phyloP scores from a whole-genome alignment of 2,113 vertebrate genomes.

The Rhinolophus sinicus region DNA sequence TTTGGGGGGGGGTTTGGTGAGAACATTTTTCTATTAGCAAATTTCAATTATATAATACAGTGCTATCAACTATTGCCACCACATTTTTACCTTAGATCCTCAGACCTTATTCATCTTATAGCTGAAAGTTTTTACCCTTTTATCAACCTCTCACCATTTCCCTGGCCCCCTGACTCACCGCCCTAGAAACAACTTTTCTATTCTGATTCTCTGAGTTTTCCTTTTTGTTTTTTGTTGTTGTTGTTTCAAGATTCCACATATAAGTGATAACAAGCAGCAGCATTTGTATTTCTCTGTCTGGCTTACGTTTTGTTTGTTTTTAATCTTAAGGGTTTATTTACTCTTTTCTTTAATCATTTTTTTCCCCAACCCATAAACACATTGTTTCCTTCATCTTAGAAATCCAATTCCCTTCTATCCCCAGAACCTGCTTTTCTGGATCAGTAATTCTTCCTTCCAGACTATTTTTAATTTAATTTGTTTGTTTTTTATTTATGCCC shows the following conservation, averaged over 20 bases:
- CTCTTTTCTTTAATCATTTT: not conserved
- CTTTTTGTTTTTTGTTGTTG: not conserved
- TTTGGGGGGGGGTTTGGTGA: not conserved
- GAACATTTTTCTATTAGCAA: not conserved
- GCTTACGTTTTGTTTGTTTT: not conserved
- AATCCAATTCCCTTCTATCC: not conserved
- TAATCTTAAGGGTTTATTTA: not conserved
- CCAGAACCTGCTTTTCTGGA: not conserved
- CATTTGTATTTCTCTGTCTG: constrained; percentile 11
- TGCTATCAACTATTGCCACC: not conserved
- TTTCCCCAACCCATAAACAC: not conserved
- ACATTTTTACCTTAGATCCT: not conserved
- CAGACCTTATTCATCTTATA: not conserved
- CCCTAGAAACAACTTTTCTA: not conserved
- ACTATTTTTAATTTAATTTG: not conserved
- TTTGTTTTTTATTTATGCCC: not conserved
- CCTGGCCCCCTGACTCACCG: accelerated
- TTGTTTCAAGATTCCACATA: not conserved
- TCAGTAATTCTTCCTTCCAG: constrained; percentile 7
- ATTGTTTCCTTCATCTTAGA: not conserved
- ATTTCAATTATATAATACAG: not conserved
- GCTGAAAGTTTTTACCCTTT: not conserved
- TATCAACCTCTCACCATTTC: not conserved
- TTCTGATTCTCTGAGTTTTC: not conserved
- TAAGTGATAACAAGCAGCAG: not conserved